Evolutionary conservation across 2,797 vertebrate genomes (phyloP), one percentile per base, ranked within the genome.

Genomic region (Scleropages formosus): DNA sequence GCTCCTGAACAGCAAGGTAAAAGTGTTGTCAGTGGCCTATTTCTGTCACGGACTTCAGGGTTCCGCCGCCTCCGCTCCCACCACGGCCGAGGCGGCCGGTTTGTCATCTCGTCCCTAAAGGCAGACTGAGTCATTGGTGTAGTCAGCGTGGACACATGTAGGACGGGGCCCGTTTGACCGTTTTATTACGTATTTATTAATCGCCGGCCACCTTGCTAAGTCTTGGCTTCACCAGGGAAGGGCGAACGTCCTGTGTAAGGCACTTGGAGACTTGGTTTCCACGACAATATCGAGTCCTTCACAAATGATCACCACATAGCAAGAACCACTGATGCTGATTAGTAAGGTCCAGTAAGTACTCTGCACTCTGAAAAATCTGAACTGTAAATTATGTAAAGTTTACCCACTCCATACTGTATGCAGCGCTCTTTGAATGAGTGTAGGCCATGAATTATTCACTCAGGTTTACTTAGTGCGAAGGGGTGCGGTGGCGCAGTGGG

Each of bases 371-470:
- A 72, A 71, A 59, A 69, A 46, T 51, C 22, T 10, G 31, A 74
- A n/a, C 15, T 11, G 26, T 26, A 69, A 67, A 18, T 71, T 22
- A 62, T 46, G 70, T 53, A 59, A 70, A n/a, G 49, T 47, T 13
- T 76, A 27, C 22, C 66, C 60, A 18, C 26, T 49, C 56, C 44
- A 58, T 49, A 61, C 18, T 16, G 47, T 44, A 47, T 24, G 18
- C 20, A 49, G 20, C 18, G 46, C 60, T 47, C 26, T 73, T 59
- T 69, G 64, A 63, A 72, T 73, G 64, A 63, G 69, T 70, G 63
- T 65, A 31, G 56, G 70, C 26, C 67, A 75, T 80, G n/a, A 51
- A 81, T 81, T 65, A 79, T 81, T 80, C 62, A 82, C 72, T 61
- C 61, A 22, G 66, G 24, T 46, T 76, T 75, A 74, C 72, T 78